Evolutionary conservation across 64 coral and sea anemone genomes (phyloP).

Genomic region (Dendrophyllia cribrosa): DNA sequence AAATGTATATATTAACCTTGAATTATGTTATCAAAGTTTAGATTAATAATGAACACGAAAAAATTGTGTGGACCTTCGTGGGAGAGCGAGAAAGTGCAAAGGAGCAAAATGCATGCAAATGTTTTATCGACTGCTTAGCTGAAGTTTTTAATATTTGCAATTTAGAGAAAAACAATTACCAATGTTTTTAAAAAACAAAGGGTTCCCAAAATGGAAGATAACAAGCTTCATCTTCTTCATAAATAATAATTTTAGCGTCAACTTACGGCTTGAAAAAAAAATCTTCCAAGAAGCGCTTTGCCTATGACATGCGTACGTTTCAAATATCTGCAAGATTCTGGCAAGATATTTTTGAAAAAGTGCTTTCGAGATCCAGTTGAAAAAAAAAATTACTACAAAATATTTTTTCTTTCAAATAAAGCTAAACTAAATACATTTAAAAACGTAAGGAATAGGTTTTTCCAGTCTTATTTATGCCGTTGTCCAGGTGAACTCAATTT

Average conservation of each 20-base stretch:
- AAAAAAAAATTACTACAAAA: no score
- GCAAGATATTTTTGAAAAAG: no score
- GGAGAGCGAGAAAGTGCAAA: neutral
- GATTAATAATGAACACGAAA: neutral
- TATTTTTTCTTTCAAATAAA: no score
- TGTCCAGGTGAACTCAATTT: no score
- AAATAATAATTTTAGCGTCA: neutral
- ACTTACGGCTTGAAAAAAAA: conserved; percentile 4
- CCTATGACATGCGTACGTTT: no score
- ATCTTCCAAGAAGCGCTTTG: neutral
- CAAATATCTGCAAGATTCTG: no score
- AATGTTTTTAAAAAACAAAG: neutral
- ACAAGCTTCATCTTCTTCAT: neutral
- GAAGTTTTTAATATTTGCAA: neutral
- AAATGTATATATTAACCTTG: neutral
- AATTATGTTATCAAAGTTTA: neutral
- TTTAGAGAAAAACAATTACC: neutral
- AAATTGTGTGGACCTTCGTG: neutral
- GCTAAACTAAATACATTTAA: no score
- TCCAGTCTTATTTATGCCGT: no score
- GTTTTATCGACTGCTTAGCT: neutral
- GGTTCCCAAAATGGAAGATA: neutral
- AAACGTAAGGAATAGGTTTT: no score
- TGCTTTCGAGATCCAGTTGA: no score
- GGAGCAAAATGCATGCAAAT: neutral